Conservation (phyloP, 2,888 invertebrate species). For the Esperia sulphurella region DNA sequence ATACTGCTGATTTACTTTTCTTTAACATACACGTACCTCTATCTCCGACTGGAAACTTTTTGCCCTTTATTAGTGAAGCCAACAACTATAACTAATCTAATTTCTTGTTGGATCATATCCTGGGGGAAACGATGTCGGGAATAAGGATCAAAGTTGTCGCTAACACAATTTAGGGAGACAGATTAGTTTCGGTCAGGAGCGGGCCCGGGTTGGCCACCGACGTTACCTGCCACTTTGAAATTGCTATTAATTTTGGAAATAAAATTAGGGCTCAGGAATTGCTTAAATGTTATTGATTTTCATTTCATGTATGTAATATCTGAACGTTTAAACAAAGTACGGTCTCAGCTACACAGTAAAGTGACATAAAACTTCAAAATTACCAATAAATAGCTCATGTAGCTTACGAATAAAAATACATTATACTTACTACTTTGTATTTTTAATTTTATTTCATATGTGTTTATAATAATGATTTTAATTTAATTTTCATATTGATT, state of each 20-base stretch:
- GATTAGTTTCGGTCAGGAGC: constrained; percentile 73
- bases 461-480: too few relatives aligned
- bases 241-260: constrained; percentile 54
- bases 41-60: constrained; percentile 8
- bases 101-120: constrained; percentile 73
- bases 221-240: constrained; percentile 51
- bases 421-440: too few relatives aligned
- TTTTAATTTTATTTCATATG: too few relatives aligned
- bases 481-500: too few relatives aligned
- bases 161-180: constrained; percentile 72
- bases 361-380: too few relatives aligned
- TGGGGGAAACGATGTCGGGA: constrained; percentile 46
- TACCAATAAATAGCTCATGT: too few relatives aligned
- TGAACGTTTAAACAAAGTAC: too few relatives aligned
- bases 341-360: too few relatives aligned
- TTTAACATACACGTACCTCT: background rate
- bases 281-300: background rate
- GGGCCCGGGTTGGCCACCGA: constrained; percentile 21
- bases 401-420: too few relatives aligned
- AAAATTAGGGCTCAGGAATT: constrained; percentile 15
- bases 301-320: background rate
- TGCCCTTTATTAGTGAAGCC: constrained; percentile 62
- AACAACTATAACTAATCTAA: constrained; percentile 74
- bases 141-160: constrained; percentile 74
- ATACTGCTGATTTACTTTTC: too few relatives aligned